phyloP scores from a whole-genome alignment of 2,113 vertebrate species.

The Lichenostomus cassidix region DNA sequence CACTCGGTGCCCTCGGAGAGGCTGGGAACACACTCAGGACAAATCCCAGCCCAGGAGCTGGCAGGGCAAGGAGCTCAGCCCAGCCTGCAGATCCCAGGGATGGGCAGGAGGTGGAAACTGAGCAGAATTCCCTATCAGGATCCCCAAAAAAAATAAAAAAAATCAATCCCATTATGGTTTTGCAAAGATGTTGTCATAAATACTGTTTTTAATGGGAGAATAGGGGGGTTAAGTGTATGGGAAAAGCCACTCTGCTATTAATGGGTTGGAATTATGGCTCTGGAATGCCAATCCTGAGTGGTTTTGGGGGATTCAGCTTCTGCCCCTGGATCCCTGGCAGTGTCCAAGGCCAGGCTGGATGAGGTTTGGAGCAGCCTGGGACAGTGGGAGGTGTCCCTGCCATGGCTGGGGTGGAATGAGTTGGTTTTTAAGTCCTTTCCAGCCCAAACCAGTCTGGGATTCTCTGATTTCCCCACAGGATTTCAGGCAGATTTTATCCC shows the following conservation, averaged over 20 bases:
- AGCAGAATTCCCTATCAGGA: not conserved
- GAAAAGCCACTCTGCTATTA: not conserved
- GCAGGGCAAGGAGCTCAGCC: not conserved
- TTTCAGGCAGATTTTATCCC: not conserved
- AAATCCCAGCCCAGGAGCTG: not conserved
- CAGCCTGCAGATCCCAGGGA: not conserved
- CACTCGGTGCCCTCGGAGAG: not conserved
- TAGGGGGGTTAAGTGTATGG: rapidly evolving
- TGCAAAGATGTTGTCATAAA: not conserved
- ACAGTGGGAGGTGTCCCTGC: not conserved
- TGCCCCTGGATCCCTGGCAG: not conserved
- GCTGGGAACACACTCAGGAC: not conserved
- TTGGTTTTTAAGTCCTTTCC: not conserved
- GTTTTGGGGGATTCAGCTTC: not conserved
- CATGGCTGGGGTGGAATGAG: not conserved
- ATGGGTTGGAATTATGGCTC: not conserved
- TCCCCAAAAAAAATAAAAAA: not conserved
- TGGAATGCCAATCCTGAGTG: rapidly evolving
- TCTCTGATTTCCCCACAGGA: not conserved
- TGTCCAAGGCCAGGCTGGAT: not conserved
- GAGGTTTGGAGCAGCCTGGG: not conserved
- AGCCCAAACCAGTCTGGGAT: not conserved
- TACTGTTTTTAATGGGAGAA: not conserved
- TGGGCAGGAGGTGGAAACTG: not conserved
- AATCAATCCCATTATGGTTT: not conserved